Evolutionary conservation across 2,113 vertebrate genomes (phyloP).

Genomic region (Gulo gulo): DNA sequence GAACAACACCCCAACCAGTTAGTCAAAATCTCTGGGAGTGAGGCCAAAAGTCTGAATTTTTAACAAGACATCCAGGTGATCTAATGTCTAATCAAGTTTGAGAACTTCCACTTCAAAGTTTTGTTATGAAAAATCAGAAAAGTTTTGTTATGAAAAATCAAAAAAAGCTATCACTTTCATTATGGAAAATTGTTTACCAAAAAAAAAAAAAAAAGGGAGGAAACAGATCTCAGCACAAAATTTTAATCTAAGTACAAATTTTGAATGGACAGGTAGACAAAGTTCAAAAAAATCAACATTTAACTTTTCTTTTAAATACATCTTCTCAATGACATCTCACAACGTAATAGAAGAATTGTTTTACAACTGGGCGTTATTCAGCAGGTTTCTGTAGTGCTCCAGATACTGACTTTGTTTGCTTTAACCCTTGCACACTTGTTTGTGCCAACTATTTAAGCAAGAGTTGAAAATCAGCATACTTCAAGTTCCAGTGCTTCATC

Average conservation of each 20-base stretch:
- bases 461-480: background rate
- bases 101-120: conserved; percentile 2
- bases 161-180: no score
- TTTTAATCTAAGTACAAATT: conserved; percentile 14
- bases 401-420: background rate
- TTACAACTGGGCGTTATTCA: background rate
- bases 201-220: background rate
- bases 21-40: background rate
- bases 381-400: background rate
- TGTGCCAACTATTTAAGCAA: background rate
- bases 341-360: background rate
- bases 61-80: background rate
- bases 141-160: conserved; percentile 15
- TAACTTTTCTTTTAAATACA: conserved; percentile 21
- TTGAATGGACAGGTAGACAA: conserved; percentile 13
- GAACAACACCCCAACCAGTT: background rate
- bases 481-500: background rate
- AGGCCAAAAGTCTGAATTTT: background rate
- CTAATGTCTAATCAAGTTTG: background rate
- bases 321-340: background rate
- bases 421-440: background rate
- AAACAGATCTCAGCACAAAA: background rate
- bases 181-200: background rate
- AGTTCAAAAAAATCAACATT: conserved; percentile 10
- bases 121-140: background rate